Evolutionary conservation across 2,888 invertebrate genomes (phyloP).

Genomic region (Aspidapion aeneum): DNA sequence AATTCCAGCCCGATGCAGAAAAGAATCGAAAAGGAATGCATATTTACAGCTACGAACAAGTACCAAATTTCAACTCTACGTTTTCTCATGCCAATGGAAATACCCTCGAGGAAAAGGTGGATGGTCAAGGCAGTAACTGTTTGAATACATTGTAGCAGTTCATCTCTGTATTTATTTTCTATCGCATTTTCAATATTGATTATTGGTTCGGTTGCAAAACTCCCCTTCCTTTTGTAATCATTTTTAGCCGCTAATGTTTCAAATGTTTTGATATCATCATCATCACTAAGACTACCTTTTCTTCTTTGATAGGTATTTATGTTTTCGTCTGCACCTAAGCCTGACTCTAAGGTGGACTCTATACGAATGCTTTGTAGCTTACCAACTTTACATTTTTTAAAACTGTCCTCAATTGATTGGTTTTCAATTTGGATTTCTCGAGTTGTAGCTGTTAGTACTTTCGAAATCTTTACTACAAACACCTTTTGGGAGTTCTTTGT

Average conservation of each 20-base stretch:
- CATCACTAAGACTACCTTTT: background rate
- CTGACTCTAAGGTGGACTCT: background rate
- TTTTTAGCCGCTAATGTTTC: background rate
- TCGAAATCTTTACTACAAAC: background rate
- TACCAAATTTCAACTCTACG: constrained; percentile 51
- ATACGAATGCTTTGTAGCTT: background rate
- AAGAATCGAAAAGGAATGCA: constrained; percentile 53
- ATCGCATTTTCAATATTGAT: background rate
- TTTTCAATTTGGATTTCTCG: background rate
- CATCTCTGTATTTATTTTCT: constrained; percentile 28
- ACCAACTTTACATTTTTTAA: background rate
- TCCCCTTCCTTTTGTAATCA: constrained; percentile 22
- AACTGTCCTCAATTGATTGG: background rate
- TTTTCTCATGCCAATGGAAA: constrained; percentile 52
- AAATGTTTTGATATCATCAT: background rate
- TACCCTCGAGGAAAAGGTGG: constrained; percentile 55
- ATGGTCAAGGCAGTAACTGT: constrained; percentile 52
- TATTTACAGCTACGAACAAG: constrained; percentile 51
- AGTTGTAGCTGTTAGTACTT: background rate
- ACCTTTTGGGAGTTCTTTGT: constrained; percentile 6
- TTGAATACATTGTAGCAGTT: constrained; percentile 45
- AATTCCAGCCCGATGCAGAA: constrained; percentile 55
- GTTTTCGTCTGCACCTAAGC: background rate
- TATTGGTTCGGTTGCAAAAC: constrained; percentile 18
- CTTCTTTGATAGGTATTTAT: background rate